Percentiles rank a stretch among this genome's conserved stretches.
Conservation (phyloP, 1,140 invertebrate species). For the Cherax destructor region DNA sequence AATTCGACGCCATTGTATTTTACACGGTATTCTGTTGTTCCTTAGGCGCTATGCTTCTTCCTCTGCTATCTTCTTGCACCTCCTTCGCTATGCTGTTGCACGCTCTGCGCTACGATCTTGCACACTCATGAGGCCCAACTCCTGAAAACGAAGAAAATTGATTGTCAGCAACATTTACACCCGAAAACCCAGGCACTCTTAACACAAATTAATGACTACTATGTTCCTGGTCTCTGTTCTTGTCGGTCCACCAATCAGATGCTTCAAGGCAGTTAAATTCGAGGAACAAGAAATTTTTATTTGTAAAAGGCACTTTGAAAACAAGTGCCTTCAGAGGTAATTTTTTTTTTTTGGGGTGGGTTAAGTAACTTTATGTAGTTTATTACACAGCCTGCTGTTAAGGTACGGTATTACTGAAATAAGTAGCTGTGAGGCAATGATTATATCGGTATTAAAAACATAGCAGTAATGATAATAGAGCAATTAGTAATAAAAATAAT, state of each 20-base stretch:
- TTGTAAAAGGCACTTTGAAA: too few relatives aligned
- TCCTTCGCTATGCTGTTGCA: not conserved
- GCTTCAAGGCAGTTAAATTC: not conserved
- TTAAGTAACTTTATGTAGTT: not conserved
- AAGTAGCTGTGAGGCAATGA: not conserved
- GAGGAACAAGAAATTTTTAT: too few relatives aligned
- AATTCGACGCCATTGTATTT: not conserved
- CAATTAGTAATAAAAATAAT: not conserved
- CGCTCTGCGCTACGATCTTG: not conserved
- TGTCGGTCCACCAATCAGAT: not conserved
- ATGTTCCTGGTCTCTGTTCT: too few relatives aligned
- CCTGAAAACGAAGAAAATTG: too few relatives aligned
- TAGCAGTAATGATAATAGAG: constrained; percentile 18
- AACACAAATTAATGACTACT: too few relatives aligned
- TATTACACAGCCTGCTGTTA: not conserved
- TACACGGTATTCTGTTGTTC: not conserved
- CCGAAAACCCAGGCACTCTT: too few relatives aligned
- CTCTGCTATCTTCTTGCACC: not conserved
- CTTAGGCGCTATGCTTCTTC: not conserved
- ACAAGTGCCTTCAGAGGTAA: not conserved
- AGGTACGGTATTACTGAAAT: not conserved
- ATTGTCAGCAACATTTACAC: too few relatives aligned
- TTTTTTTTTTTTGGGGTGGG: too few relatives aligned
- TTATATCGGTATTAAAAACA: constrained; percentile 23
- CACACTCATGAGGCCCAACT: too few relatives aligned